Percentiles rank a stretch among this genome's conserved stretches.
Conservation (phyloP, 2,888 invertebrate genomes). For the Scaptomyza cyrtandrae region DNA sequence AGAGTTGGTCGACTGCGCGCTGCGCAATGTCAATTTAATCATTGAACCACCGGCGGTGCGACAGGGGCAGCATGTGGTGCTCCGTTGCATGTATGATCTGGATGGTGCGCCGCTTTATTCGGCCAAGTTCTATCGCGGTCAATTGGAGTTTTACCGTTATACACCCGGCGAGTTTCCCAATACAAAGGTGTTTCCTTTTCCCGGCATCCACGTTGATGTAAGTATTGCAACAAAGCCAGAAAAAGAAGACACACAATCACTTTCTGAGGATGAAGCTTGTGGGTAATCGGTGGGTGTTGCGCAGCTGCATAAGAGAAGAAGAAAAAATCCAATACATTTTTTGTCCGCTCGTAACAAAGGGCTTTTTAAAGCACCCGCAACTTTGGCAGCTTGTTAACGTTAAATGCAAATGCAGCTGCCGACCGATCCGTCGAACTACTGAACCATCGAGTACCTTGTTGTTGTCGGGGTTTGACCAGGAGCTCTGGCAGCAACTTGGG, state of each 20-base stretch:
- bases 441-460: slow-evolving; percentile 10
- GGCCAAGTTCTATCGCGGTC: slow-evolving; percentile 94
- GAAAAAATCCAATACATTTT: slow-evolving; percentile 21
- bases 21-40: slow-evolving; percentile 89
- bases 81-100: slow-evolving; percentile 91
- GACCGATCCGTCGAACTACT: slow-evolving; percentile 29
- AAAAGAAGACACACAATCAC: not conserved
- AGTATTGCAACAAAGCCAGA: slow-evolving; percentile 85
- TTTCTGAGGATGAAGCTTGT: not conserved
- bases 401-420: slow-evolving; percentile 52
- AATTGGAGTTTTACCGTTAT: slow-evolving; percentile 93
- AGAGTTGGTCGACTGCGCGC: slow-evolving; percentile 86
- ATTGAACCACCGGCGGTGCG: slow-evolving; percentile 90
- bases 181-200: slow-evolving; percentile 90
- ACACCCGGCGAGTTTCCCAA: slow-evolving; percentile 90
- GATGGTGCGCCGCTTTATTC: slow-evolving; percentile 91
- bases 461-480: slow-evolving; percentile 1
- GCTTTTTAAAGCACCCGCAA: slow-evolving; percentile 30
- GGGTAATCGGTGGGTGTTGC: not conserved
- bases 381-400: slow-evolving; percentile 51
- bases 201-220: slow-evolving; percentile 92
- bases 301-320: slow-evolving; percentile 38
- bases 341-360: slow-evolving; percentile 14
- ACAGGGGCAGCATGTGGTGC: slow-evolving; percentile 88
- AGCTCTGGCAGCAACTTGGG: not conserved